Conservation (phyloP, 2,797 vertebrate species). For the Euthynnus affinis region DNA sequence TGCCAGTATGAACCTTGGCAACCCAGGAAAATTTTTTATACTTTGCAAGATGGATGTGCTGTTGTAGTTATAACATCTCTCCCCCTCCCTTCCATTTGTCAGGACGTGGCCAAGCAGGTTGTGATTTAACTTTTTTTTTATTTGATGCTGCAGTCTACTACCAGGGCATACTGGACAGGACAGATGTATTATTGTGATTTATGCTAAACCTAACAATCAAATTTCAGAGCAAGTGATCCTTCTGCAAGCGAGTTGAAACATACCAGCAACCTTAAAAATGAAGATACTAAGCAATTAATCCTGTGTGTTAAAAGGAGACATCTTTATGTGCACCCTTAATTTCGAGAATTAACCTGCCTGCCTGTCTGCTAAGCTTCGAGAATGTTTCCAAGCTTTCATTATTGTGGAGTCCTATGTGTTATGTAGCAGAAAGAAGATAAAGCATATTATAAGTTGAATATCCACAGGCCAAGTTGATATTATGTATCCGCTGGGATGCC, state of each 20-base stretch:
- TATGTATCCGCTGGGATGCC: constrained; percentile 64
- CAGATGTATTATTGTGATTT: constrained; percentile 70
- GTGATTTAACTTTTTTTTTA: constrained; percentile 59
- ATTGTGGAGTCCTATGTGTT: constrained; percentile 52
- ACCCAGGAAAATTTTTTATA: constrained; percentile 46
- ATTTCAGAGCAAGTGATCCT: constrained; percentile 64
- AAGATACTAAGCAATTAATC: constrained; percentile 63
- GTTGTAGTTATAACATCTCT: constrained; percentile 54
- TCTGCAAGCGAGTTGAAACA: constrained; percentile 47
- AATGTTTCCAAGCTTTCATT: constrained; percentile 60
- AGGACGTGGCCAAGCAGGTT: constrained; percentile 66
- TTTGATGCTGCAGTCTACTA: constrained; percentile 54
- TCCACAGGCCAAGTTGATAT: constrained; percentile 61
- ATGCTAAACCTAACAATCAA: constrained; percentile 59
- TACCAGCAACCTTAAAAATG: constrained; percentile 59
- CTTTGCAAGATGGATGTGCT: constrained; percentile 67
- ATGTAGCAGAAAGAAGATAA: constrained; percentile 59
- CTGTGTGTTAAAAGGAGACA: constrained; percentile 45
- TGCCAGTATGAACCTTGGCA: constrained; percentile 57
- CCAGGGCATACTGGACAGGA: constrained; percentile 46
- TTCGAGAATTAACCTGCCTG: constrained; percentile 67
- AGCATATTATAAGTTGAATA: constrained; percentile 53
- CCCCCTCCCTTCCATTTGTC: constrained; percentile 54
- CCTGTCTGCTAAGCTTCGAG: constrained; percentile 54
- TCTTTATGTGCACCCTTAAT: constrained; percentile 61